Conservation (phyloP, 2,888 invertebrate species). For the Drosophila differens region DNA sequence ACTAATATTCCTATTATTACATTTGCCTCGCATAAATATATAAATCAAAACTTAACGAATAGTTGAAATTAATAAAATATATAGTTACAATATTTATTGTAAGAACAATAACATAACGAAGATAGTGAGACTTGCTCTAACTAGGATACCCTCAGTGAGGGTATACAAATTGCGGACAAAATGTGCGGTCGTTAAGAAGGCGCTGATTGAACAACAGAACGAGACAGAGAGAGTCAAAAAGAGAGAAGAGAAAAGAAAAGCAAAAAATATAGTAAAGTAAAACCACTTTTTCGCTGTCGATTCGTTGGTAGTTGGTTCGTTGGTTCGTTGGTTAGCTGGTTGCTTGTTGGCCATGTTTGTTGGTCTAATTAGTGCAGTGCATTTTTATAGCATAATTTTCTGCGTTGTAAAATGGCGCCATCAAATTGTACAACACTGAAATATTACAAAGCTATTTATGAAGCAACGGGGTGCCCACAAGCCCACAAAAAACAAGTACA, state of each 20-base stretch:
- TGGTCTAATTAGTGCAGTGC: slow-evolving; percentile 77
- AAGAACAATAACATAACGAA: neutral
- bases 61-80: neutral
- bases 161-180: slow-evolving; percentile 27
- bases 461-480: slow-evolving; percentile 45
- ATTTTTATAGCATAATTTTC: slow-evolving; percentile 79
- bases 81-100: neutral
- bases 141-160: slow-evolving; percentile 1
- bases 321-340: slow-evolving; percentile 20
- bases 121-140: neutral
- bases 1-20: too few relatives aligned
- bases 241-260: neutral
- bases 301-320: slow-evolving; percentile 30
- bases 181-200: slow-evolving; percentile 40
- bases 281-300: slow-evolving; percentile 47
- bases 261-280: slow-evolving; percentile 21
- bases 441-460: slow-evolving; percentile 79
- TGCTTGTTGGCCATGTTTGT: slow-evolving; percentile 65
- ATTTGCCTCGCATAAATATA: too few relatives aligned
- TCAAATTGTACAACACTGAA: slow-evolving; percentile 72
- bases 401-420: slow-evolving; percentile 70
- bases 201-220: slow-evolving; percentile 32
- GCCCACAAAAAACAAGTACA: slow-evolving; percentile 20
- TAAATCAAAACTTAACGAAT: too few relatives aligned
- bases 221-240: neutral